Evolutionary conservation across 2,888 invertebrate genomes (phyloP).

Genomic region (Limulus polyphemus): DNA sequence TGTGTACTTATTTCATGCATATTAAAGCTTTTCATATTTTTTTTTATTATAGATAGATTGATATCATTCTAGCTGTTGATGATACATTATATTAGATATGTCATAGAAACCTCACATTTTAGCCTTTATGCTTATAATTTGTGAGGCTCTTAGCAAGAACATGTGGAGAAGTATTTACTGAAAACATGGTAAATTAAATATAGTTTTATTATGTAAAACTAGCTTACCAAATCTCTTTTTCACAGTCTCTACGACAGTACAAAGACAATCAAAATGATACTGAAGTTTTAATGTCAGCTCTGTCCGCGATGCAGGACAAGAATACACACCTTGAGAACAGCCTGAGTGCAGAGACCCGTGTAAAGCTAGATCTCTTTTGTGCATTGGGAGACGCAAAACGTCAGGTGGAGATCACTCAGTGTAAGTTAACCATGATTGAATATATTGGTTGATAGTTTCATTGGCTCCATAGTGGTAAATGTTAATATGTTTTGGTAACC

Average conservation of each 20-base stretch:
- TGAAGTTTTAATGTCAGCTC: conserved; percentile 63
- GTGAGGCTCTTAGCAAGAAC: neutral
- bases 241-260: conserved; percentile 44
- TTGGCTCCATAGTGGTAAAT: no score
- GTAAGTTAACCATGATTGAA: conserved; percentile 43
- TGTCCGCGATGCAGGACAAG: conserved; percentile 75
- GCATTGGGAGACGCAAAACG: conserved; percentile 91
- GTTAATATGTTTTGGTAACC: no score
- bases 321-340: conserved; percentile 83
- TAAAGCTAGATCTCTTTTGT: conserved; percentile 94
- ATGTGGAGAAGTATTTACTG: neutral
- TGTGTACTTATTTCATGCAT: no score
- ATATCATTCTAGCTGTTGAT: no score
- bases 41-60: no score
- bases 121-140: no score
- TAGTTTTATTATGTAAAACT: neutral
- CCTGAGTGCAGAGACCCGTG: conserved; percentile 88
- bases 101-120: no score
- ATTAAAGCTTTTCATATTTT: no score
- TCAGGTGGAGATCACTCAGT: conserved; percentile 70
- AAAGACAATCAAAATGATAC: conserved; percentile 52
- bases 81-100: no score
- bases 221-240: conserved; percentile 11
- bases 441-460: no score
- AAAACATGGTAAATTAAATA: neutral